These are phyloP conservation scores for Caenorhabditis zanzibari DNA, from an alignment of 2,888 invertebrate species.

Conservation along the genomic window DNA sequence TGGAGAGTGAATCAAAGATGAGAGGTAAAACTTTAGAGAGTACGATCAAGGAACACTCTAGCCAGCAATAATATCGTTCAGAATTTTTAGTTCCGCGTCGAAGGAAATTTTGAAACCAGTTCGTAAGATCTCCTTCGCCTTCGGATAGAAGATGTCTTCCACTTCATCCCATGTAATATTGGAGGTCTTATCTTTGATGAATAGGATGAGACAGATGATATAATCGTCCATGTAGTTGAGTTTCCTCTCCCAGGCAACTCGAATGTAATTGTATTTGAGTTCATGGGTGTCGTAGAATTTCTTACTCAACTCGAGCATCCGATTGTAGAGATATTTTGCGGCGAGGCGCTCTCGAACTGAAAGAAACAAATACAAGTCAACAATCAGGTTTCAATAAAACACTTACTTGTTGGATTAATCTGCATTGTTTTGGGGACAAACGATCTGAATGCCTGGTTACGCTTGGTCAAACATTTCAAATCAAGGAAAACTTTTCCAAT, in stretches of 20 bases:
- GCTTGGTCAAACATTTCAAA: slow-evolving; percentile 15
- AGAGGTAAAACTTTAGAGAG: no score
- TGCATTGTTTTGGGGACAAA: slow-evolving; percentile 34
- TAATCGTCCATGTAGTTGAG: slow-evolving; percentile 41
- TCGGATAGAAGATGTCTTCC: slow-evolving; percentile 27
- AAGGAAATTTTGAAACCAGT: slow-evolving; percentile 6
- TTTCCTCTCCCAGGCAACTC: slow-evolving; percentile 43
- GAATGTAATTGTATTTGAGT: slow-evolving; percentile 33
- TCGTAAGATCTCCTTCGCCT: slow-evolving; percentile 13
- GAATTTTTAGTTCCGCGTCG: background rate
- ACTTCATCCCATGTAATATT: slow-evolving; percentile 41
- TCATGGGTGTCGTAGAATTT: background rate
- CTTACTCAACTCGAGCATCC: slow-evolving; percentile 10
- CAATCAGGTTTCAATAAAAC: background rate
- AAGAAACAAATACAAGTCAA: background rate
- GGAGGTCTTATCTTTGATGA: slow-evolving; percentile 37
- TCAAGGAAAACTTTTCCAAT: slow-evolving; percentile 20
- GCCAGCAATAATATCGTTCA: background rate
- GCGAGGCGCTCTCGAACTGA: slow-evolving; percentile 42
- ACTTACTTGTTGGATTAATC: slow-evolving; percentile 12
- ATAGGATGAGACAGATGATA: slow-evolving; percentile 33
- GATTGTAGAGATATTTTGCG: slow-evolving; percentile 3
- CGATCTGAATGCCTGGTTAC: slow-evolving; percentile 22
- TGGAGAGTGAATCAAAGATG: no score
- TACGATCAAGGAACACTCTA: background rate